Conservation (phyloP, 2,888 invertebrate genomes). For the Ormyrus rosae region DNA sequence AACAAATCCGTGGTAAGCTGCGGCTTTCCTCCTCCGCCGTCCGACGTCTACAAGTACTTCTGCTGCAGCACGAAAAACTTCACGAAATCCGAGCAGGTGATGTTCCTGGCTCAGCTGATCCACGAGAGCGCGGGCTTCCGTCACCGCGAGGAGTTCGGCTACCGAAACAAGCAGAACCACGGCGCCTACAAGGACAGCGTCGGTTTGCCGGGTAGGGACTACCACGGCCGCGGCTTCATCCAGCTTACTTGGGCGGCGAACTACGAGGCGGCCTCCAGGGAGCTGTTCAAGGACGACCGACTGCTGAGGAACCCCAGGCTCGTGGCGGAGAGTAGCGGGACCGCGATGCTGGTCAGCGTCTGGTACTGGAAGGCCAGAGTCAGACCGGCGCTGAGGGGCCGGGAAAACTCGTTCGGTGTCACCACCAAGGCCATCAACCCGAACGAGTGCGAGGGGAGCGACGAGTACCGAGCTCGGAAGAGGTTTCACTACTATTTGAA, state of each 20-base stretch:
- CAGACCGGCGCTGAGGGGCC: not conserved
- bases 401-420: slow-evolving; percentile 23
- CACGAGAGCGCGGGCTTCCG: slow-evolving; percentile 51
- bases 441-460: no score
- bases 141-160: slow-evolving; percentile 32
- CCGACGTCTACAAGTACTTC: no score
- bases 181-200: slow-evolving; percentile 25
- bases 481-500: no score
- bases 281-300: slow-evolving; percentile 27
- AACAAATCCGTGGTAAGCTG: no score
- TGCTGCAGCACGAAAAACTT: no score
- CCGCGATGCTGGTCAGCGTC: slow-evolving; percentile 30
- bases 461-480: no score
- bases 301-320: slow-evolving; percentile 32
- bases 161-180: not conserved
- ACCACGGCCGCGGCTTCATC: slow-evolving; percentile 49
- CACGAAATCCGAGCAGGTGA: not conserved
- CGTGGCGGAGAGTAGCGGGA: slow-evolving; percentile 11
- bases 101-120: slow-evolving; percentile 49
- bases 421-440: slow-evolving; percentile 19
- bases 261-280: slow-evolving; percentile 34
- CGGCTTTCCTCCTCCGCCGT: no score
- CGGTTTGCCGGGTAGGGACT: slow-evolving; percentile 36
- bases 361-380: slow-evolving; percentile 42
- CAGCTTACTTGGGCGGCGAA: slow-evolving; percentile 48